Evolutionary conservation across 2,797 vertebrate genomes (phyloP).

Genomic region (Periophthalmus magnuspinnatus): DNA sequence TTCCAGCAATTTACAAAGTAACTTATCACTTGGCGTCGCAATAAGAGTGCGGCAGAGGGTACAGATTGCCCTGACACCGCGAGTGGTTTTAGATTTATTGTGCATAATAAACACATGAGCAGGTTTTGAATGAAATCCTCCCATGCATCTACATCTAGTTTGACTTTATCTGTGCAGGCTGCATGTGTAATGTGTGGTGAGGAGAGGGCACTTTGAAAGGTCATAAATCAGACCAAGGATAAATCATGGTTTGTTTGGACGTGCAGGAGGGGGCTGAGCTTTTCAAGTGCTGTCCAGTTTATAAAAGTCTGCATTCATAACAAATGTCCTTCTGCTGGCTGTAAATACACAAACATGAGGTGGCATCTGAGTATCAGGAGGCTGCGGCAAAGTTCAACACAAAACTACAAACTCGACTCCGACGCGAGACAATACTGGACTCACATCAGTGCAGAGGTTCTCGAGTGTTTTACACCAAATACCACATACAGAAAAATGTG

Average conservation of each 20-base stretch:
- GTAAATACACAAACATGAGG: slow-evolving; percentile 76
- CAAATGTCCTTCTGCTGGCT: slow-evolving; percentile 71
- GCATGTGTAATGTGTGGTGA: slow-evolving; percentile 64
- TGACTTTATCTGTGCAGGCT: slow-evolving; percentile 71
- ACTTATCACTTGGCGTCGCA: slow-evolving; percentile 68
- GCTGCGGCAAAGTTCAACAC: slow-evolving; percentile 32
- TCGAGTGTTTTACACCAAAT: too few relatives aligned
- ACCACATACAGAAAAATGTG: too few relatives aligned
- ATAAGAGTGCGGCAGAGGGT: slow-evolving; percentile 68
- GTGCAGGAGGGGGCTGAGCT: slow-evolving; percentile 52
- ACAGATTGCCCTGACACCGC: slow-evolving; percentile 70
- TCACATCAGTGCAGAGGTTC: too few relatives aligned
- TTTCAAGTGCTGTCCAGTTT: slow-evolving; percentile 78
- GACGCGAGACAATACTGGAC: neutral
- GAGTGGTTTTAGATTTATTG: slow-evolving; percentile 77
- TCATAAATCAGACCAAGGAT: slow-evolving; percentile 80
- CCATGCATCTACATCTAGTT: slow-evolving; percentile 76
- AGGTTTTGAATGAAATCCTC: slow-evolving; percentile 77
- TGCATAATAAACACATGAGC: slow-evolving; percentile 78
- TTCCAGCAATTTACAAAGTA: slow-evolving; percentile 71
- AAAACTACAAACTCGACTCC: slow-evolving; percentile 24
- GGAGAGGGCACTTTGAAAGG: slow-evolving; percentile 61
- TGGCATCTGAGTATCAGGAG: slow-evolving; percentile 63
- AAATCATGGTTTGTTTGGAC: slow-evolving; percentile 82
- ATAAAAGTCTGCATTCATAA: slow-evolving; percentile 80